These are phyloP conservation scores for Vanessa atalanta DNA, from an alignment of 1,140 invertebrate species.

Conservation along the genomic window DNA sequence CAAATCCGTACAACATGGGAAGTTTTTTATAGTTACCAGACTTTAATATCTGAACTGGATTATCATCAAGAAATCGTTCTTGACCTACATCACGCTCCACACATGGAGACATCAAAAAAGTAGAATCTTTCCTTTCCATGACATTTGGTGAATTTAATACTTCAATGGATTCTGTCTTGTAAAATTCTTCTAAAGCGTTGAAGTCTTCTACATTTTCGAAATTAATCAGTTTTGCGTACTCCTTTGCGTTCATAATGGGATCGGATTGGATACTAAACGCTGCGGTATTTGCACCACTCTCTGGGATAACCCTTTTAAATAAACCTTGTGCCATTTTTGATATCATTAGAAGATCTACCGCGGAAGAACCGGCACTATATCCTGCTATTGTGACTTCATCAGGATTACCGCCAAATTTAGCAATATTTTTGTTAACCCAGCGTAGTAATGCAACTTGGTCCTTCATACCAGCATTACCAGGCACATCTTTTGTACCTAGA, in stretches of 20 bases:
- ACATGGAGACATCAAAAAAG: constrained; percentile 50
- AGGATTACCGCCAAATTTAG: constrained; percentile 6
- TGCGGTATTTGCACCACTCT: constrained; percentile 2
- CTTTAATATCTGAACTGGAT: constrained; percentile 56
- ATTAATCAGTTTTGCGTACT: constrained; percentile 4
- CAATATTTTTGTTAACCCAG: constrained; percentile 5
- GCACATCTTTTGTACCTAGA: constrained; percentile 43
- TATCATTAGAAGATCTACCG: neutral
- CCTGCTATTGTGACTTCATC: constrained; percentile 1
- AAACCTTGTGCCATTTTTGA: constrained; percentile 9
- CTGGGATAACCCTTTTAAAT: constrained; percentile 11
- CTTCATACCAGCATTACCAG: constrained; percentile 17
- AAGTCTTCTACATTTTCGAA: constrained; percentile 7
- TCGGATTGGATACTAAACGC: neutral
- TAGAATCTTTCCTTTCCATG: constrained; percentile 39
- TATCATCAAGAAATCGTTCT: constrained; percentile 51
- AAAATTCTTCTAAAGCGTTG: constrained; percentile 1
- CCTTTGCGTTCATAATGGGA: constrained; percentile 2
- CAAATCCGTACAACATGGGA: constrained; percentile 57
- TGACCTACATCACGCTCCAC: constrained; percentile 47
- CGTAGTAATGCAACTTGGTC: constrained; percentile 7
- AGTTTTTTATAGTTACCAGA: constrained; percentile 50
- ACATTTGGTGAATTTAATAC: constrained; percentile 36
- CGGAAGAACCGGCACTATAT: neutral
- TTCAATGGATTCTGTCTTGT: constrained; percentile 34